phyloP scores from a whole-genome alignment of 2,797 vertebrate species.

The Merluccius polli region DNA sequence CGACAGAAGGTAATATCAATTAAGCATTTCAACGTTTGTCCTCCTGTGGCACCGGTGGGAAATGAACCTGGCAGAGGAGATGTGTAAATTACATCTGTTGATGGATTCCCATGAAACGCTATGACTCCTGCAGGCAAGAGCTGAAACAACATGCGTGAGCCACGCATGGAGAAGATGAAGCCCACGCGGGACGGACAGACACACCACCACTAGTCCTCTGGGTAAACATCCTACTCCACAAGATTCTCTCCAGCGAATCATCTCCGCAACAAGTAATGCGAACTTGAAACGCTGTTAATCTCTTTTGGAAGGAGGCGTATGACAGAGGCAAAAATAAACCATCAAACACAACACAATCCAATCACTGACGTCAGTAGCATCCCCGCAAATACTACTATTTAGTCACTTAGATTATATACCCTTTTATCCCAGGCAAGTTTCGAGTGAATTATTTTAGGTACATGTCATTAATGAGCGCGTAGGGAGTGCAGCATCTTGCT shows the following conservation, averaged over 20 bases:
- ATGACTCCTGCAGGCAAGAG: conserved; percentile 42
- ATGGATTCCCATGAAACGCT: conserved; percentile 55
- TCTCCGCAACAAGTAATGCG: too few species aligned
- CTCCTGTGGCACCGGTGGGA: conserved; percentile 36
- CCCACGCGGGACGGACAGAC: conserved; percentile 14
- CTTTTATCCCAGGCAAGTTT: too few species aligned
- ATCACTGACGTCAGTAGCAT: too few species aligned
- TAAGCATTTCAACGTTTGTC: conserved; percentile 47
- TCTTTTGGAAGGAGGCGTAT: too few species aligned
- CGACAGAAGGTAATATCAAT: conserved; percentile 41
- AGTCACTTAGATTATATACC: too few species aligned
- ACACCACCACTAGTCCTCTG: conserved; percentile 28
- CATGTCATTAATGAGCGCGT: too few species aligned
- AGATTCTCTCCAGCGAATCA: neutral
- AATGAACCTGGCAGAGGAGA: conserved; percentile 49
- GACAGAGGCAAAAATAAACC: too few species aligned
- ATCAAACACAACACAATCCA: too few species aligned
- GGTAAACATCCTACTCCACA: conserved; percentile 2
- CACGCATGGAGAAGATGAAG: conserved; percentile 37
- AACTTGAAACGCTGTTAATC: too few species aligned
- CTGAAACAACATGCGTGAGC: conserved; percentile 51
- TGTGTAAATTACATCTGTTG: conserved; percentile 47
- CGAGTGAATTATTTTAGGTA: too few species aligned
- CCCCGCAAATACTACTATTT: too few species aligned
- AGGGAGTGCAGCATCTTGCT: too few species aligned